Base-by-base conservation (phyloP, 23 tunicate genomes). In the Halocynthia aurantium region DNA sequence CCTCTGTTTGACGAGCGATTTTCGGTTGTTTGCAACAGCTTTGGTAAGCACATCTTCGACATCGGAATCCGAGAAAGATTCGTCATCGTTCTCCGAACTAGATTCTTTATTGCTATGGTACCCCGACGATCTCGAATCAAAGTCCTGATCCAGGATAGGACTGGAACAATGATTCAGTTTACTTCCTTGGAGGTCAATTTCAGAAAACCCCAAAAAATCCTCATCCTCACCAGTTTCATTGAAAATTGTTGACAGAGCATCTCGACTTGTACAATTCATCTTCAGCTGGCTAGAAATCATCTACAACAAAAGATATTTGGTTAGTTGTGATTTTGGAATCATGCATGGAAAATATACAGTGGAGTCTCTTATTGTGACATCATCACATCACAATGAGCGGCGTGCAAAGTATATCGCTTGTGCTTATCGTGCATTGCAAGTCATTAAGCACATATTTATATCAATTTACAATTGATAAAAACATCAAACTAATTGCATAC, bases 221-320 rank as follows among this genome's bases (percentile, higher is more conserved):
- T 69, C 87, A 20, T 80, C 74, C 13, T 84, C 87, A 1, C 67
- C 82, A 55, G 87, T 76, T 67, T 84, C 82, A 67, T 76, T 67
- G 67, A 84, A 84, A 51, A 82, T 73, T 31, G 44, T 31, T 31
- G 44, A 31, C 44, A 31, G 44, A 31, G 44, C 44, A 31, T 31
- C 44, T 31, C 44, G 44, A 4, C 44, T 31, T 31, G 44, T 31
- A 4, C 44, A 31, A 31, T 31, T 31, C 44, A 31, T 31, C 44
- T 31, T 31, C 44, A 31, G 44, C 44, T 31, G 44, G 44, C 44
- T 31, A 31, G 44, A 31, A 31, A 31, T 31, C 44, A 31, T 31
- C 44, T 31, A 31, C 44, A 31, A 31, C 44, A 31, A 4, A 31
- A 4, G 44, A 31, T 31, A 31, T 31, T 31, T 31, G 44, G 4